A percentile compares a stretch with the other conserved stretches of the same genome.
phyloP scores from a whole-genome alignment of 2,888 invertebrate species.

The Diplolepis rosae region DNA sequence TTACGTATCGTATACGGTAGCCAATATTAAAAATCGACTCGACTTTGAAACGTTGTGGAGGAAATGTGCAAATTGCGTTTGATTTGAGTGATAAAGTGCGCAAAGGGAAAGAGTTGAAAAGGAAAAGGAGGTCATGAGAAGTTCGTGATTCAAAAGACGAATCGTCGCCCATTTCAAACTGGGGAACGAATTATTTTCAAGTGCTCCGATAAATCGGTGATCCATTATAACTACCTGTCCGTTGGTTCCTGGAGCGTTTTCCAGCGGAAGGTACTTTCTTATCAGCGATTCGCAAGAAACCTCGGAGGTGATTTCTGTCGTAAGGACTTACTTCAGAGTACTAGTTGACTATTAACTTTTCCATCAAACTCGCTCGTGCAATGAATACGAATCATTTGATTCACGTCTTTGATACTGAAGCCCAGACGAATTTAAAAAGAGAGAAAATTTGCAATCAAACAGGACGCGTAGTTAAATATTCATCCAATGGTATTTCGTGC shows the following conservation, averaged over 20 bases:
- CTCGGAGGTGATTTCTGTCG: not conserved
- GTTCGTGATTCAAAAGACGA: conserved; percentile 37
- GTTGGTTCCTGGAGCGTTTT: conserved; percentile 1
- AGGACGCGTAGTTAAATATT: not conserved
- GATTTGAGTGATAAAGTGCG: conserved; percentile 38
- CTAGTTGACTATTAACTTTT: not conserved
- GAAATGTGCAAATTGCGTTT: conserved; percentile 42
- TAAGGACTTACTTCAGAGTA: not conserved
- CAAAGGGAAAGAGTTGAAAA: conserved; percentile 18
- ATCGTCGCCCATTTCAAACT: conserved; percentile 35
- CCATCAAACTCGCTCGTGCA: not conserved
- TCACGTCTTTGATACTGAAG: not conserved
- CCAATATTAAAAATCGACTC: conserved; percentile 32
- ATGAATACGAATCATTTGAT: not conserved
- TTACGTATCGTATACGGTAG: not conserved
- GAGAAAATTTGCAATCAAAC: not conserved
- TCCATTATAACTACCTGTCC: conserved; percentile 44
- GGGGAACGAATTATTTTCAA: conserved; percentile 48
- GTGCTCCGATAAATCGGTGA: conserved; percentile 46
- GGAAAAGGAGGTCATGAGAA: not conserved
- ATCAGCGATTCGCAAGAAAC: not conserved
- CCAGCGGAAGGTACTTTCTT: not conserved
- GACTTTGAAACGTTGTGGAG: conserved; percentile 29
- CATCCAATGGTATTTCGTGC: not conserved
- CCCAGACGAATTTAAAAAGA: not conserved